Percentiles rank a stretch among this genome's conserved stretches.
Evolutionary conservation across 2,888 invertebrate species (phyloP).

Genomic region (Ophion slaviceki): DNA sequence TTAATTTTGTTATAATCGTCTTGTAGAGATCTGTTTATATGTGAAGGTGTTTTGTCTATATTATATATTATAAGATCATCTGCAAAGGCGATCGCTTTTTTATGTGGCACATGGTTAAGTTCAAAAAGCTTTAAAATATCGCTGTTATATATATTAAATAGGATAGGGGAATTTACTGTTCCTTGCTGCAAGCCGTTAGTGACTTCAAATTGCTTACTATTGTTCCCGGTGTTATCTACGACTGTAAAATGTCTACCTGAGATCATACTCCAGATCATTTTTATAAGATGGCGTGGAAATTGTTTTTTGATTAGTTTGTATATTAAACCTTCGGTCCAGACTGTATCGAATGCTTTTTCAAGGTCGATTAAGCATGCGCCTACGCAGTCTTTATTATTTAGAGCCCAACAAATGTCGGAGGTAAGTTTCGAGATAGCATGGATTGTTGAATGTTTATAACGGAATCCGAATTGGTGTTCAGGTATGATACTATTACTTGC

Average conservation of each 20-base stretch:
- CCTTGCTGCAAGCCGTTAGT: constrained; percentile 57
- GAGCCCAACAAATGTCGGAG: constrained; percentile 57
- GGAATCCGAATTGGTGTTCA: constrained; percentile 71
- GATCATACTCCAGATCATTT: constrained; percentile 66
- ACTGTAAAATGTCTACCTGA: constrained; percentile 38
- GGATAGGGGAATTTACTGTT: constrained; percentile 57
- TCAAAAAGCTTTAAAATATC: constrained; percentile 41
- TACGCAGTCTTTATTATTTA: constrained; percentile 47
- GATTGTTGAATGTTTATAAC: constrained; percentile 63
- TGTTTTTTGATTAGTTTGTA: constrained; percentile 62
- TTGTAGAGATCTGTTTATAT: constrained; percentile 52
- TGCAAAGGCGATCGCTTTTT: no score
- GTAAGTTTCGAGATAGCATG: constrained; percentile 35
- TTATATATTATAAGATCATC: constrained; percentile 46
- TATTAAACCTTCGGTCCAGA: constrained; percentile 68
- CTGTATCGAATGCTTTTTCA: constrained; percentile 64
- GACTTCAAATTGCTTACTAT: no score
- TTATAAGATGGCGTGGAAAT: constrained; percentile 66
- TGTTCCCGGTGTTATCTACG: no score
- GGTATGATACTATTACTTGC: constrained; percentile 64
- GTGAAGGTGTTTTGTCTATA: constrained; percentile 3
- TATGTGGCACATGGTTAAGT: constrained; percentile 21
- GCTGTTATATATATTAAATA: constrained; percentile 60
- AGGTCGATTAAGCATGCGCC: constrained; percentile 59
- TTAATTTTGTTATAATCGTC: constrained; percentile 54